Base-by-base conservation (phyloP, 2,888 invertebrate species). In the Liopterus haemorrhoidalis region DNA sequence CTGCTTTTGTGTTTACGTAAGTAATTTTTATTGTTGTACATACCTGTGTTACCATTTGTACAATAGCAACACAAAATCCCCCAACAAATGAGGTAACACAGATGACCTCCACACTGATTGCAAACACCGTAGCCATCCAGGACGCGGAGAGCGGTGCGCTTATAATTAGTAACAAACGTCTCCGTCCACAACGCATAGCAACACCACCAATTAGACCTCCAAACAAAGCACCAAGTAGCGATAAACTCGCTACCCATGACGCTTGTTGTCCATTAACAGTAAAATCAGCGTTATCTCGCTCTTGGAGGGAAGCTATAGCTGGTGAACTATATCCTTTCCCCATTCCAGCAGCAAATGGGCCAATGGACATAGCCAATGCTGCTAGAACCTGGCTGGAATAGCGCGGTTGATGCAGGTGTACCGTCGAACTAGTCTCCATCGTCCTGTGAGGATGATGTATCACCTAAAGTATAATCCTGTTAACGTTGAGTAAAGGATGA, bases 31-130 rank as follows among this genome's bases (percentile, higher is more conserved):
- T n/a, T n/a, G n/a, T n/a, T n/a, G n/a, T 19, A 45, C 57, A 52
- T 56, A 85, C 82, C 76, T 76, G 87, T 49, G 82, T 82, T 22
- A 83, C 75, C 69, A 88, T 82, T 11, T 83, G 81, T 22, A 85
- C 76, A 58, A 88, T 79, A 9, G 85, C 83, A 57, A 82, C 81
- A 66, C 85, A 86, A 60, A 85, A 80, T 5, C 1, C 93, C 31
- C 87, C 89, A 46, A 89, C 67, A 62, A 91, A 85, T 41, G 92
- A 85, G 0, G 90, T 88, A 56, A 82, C 73, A 67, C 85, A 87
- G 75, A 92, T 83, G 69, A 85, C 76, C 58, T 82, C 76, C 5
- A 88, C 83, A 31, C 82, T 81, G 25, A 79, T 81, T 9, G 88
- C 85, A 49, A 85, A 75, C 2, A 84, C 83, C 0, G 91, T 89